Evolutionary conservation across 1,140 invertebrate genomes (phyloP).

Genomic region (Drosophila sp.): DNA sequence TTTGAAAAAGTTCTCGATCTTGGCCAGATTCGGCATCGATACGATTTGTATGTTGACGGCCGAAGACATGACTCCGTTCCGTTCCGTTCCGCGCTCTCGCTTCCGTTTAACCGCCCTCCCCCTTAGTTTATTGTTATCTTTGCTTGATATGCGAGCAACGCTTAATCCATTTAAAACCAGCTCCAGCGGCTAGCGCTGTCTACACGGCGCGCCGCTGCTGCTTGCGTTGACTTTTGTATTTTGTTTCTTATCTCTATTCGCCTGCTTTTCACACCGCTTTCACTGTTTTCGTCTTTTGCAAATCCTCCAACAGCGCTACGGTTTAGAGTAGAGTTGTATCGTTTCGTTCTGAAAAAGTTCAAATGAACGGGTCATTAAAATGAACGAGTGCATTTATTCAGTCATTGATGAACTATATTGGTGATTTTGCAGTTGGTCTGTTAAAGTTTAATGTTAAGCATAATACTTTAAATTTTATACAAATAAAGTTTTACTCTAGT

Average conservation of each 20-base stretch:
- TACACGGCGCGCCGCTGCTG: slow-evolving; percentile 45
- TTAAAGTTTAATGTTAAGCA: too few relatives aligned
- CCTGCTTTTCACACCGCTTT: slow-evolving; percentile 50
- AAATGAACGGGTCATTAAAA: too few relatives aligned
- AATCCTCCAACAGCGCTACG: slow-evolving; percentile 48
- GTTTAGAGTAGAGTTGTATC: slow-evolving; percentile 12
- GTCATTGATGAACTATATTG: too few relatives aligned
- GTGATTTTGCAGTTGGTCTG: too few relatives aligned
- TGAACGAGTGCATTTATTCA: too few relatives aligned
- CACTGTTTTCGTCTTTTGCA: slow-evolving; percentile 57
- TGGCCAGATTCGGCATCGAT: slow-evolving; percentile 89
- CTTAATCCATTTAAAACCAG: slow-evolving; percentile 57
- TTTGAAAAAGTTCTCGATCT: slow-evolving; percentile 94
- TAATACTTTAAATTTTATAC: too few relatives aligned
- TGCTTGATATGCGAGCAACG: slow-evolving; percentile 30
- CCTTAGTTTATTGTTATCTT: slow-evolving; percentile 43
- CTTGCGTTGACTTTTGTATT: slow-evolving; percentile 48
- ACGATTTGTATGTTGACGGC: slow-evolving; percentile 88
- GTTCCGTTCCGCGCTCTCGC: slow-evolving; percentile 9
- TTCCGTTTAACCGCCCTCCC: slow-evolving; percentile 13
- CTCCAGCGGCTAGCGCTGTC: slow-evolving; percentile 49
- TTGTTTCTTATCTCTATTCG: slow-evolving; percentile 60
- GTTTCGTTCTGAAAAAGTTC: too few relatives aligned
- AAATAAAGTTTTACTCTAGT: too few relatives aligned
- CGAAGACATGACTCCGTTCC: slow-evolving; percentile 61